phyloP scores from a whole-genome alignment of 2,797 vertebrate genomes.

The Coccyzus lansbergi region DNA sequence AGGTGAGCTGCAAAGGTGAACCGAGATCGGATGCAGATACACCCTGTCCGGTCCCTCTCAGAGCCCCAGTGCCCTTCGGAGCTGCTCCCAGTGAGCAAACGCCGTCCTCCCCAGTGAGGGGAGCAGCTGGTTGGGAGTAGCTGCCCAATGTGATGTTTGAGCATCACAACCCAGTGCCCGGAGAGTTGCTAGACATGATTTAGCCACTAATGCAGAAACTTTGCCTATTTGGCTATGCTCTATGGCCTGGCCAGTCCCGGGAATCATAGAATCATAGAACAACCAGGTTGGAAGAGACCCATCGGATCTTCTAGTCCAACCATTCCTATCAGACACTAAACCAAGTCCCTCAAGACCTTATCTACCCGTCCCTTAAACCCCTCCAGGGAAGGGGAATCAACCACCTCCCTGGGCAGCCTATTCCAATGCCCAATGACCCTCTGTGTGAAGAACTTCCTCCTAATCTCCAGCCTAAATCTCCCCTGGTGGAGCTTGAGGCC shows the following conservation, averaged over 20 bases:
- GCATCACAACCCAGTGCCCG: not conserved
- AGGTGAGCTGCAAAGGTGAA: not conserved
- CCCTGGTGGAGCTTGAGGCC: too few species aligned
- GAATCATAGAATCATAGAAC: too few species aligned
- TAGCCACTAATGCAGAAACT: not conserved
- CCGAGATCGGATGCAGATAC: accelerated
- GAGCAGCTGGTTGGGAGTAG: not conserved
- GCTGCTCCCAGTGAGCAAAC: not conserved
- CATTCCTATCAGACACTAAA: too few species aligned
- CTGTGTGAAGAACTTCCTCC: too few species aligned
- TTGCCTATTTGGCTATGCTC: not conserved
- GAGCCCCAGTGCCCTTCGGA: not conserved
- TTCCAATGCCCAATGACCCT: too few species aligned
- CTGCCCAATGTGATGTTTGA: not conserved
- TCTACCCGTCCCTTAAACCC: too few species aligned
- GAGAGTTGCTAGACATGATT: not conserved
- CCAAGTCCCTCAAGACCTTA: too few species aligned
- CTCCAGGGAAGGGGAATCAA: too few species aligned
- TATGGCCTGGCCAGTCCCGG: not conserved
- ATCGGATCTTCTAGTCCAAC: too few species aligned
- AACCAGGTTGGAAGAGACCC: too few species aligned
- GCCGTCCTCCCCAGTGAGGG: not conserved
- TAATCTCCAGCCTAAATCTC: too few species aligned
- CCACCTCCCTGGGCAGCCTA: too few species aligned
- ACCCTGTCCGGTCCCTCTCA: not conserved